phyloP scores from a whole-genome alignment of 2,888 invertebrate species.

The Mesochorus sp. region DNA sequence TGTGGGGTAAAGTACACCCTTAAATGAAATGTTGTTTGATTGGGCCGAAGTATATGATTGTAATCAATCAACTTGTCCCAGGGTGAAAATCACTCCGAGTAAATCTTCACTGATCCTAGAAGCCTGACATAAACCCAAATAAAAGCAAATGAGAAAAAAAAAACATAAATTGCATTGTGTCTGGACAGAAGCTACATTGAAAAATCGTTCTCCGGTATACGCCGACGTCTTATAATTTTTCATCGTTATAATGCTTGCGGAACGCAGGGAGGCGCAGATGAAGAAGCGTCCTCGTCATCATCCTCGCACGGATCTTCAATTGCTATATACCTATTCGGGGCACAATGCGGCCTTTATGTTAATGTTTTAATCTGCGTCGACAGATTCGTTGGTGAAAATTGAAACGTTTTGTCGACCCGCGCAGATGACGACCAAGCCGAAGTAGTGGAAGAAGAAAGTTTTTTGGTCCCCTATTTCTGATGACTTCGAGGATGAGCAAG shows the following conservation, averaged over 20 bases:
- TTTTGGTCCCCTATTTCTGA: conserved; percentile 18
- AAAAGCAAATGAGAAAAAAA: conserved; percentile 22
- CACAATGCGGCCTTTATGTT: conserved; percentile 74
- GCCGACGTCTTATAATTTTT: conserved; percentile 75
- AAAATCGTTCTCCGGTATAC: conserved; percentile 43
- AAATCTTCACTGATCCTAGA: conserved; percentile 48
- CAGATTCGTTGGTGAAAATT: conserved; percentile 66
- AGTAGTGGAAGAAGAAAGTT: conserved; percentile 19
- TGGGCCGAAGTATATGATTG: too few relatives aligned
- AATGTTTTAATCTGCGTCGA: conserved; percentile 75
- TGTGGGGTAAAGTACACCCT: too few relatives aligned
- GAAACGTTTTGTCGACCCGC: conserved; percentile 66
- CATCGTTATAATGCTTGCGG: conserved; percentile 65
- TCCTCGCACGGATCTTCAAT: conserved; percentile 59
- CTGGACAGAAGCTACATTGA: conserved; percentile 46
- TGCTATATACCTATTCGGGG: conserved; percentile 33
- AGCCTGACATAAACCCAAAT: conserved; percentile 22
- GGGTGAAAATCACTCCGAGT: conserved; percentile 21
- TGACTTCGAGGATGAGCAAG: conserved; percentile 30
- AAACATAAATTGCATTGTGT: conserved; percentile 35
- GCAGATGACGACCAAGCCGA: conserved; percentile 21
- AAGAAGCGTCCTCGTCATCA: conserved; percentile 48
- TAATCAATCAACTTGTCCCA: conserved; percentile 24
- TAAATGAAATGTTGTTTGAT: too few relatives aligned
- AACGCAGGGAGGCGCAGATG: conserved; percentile 22